Evolutionary conservation across 2,888 invertebrate species (phyloP), one percentile per base, ranked within the genome.

Genomic region (Cephonodes hylas): DNA sequence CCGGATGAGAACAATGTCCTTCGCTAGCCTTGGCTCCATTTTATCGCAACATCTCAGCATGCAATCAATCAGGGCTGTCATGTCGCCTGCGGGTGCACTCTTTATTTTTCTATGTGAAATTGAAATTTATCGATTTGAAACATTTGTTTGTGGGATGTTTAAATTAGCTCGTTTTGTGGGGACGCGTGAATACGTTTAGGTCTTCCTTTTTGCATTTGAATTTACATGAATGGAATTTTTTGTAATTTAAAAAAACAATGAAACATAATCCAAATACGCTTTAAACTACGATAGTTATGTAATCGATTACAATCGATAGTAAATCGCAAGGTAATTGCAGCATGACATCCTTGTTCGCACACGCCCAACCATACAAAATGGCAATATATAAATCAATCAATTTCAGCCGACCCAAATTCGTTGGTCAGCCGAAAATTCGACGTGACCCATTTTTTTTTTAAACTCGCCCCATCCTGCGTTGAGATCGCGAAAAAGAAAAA

Each of bases 11-110:
- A 81, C 86, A 84, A 83, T 90, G 89, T 89, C 89, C 89, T 90
- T 89, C 88, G 79, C 81, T 85, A 89, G 89, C 89, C 89, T 89
- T 89, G 90, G 84, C 80, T 85, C 77, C 79, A 76, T 79, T 85
- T 85, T 83, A 82, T 80, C 75, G 73, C 69, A 62, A 67, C 72
- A 77, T 76, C 76, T 75, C 69, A 44, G 62, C 65, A 71, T 71
- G 67, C 69, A 66, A 73, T 73, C 81, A 77, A 77, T 76, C 80
- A 85, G 83, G 84, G 85, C 63, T 84, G 84, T 67, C 80, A 83
- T 82, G 80, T 81, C 80, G 81, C 80, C 83, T 83, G 80, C 82
- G 82, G 82, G 84, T 69, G 57, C 71, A 77, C 74, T 79, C 65
- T 74, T 73, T 74, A 68, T 73, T 70, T 73, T 72, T 75, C 74